Evolutionary conservation across 2,888 invertebrate species (phyloP), one percentile per base, ranked within the genome.

Genomic region (Drosophila kambysellisi): DNA sequence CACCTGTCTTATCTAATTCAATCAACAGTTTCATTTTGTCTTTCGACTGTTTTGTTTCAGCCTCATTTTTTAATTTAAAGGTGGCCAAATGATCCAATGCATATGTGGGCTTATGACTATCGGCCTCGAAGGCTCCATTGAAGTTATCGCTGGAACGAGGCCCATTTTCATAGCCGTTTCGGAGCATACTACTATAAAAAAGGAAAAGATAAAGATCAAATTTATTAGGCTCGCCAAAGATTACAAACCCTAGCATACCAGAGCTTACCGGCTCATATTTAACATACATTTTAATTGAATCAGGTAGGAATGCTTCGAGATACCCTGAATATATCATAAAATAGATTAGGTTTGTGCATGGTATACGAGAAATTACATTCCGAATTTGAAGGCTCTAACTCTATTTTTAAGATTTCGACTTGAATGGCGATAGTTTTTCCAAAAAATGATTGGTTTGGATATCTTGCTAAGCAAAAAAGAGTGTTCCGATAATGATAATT

Each of bases 41-140:
- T 25, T 97, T 96, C 1, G 98, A 98, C 93, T 97, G 97, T 76
- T 96, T 95, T 85, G 98, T 96, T 81, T 97, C 97, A 37, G 96
- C 96, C 93, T 98, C 97, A 89, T 97, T 95, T 79, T 98, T 98
- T 79, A 99, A 97, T 51, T 98, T 98, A 94, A 99, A 99, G 35
- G 99, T 99, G 83, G 99, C 99, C 94, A 99, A 95, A 94, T 99
- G 99, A 93, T 99, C 99, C 94, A 99, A 96, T 82, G 97, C 95
- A 94, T 98, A 99, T 7, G 96, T 96, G 51, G 97, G 96, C 76
- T 95, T 95, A 32, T 68, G 64, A 25, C 89, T 78, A 12, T 77
- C 71, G 15, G 20, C 69, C 3, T 54, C 64, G 37, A 70, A 57
- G 17, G 41, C 72, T 30, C 65, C 86, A 51, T 72, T 70, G 33